Base-by-base conservation (phyloP, 2,888 invertebrate genomes). In the Zele albiditarsus region DNA sequence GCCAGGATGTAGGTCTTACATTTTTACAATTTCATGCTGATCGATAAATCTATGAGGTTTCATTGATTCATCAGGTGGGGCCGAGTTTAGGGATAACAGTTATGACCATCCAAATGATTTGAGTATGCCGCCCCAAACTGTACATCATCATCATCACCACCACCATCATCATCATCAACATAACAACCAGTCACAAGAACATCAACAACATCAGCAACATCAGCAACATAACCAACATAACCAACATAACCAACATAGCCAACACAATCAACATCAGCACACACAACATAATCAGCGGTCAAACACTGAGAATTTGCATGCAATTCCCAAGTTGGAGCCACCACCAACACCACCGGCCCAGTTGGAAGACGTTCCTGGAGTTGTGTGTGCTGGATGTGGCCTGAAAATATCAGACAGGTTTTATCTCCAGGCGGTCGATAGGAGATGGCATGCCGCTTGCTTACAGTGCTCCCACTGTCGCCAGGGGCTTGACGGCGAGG, bases 371-470 rank as follows among this genome's bases (percentile, higher is more conserved):
- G 84, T 87, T 58, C 90, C 90, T 60, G 92, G 91, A 79, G 92
- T 93, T 31, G 90, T 91, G 74, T 98, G 98, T 90, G 97, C 97
- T 71, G 98, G 97, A 68, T 98, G 98, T 89, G 96, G 97, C 16
- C 91, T 93, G 75, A 92, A 94, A 83, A 98, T 98, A 90, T 93
- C 93, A 81, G 97, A 98, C 91, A 92, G 97, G 86, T 98, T 94
- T 91, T 97, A 97, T 91, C 93, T 98, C 83, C 94, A 96, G 87
- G 97, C 97, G 27, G 94, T 97, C 80, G 97, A 97, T 90, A 93
- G 96, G 86, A 93, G 96, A 89, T 98, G 98, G 98, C 98, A 98
- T 89, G 95, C 95, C 65, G 93, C 95, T 75, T 98, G 98, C 88
- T 92, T 98, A 46, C 94, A 96, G 88, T 98, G 98, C 90, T 95